These are phyloP conservation scores for Spodoptera litura DNA, from an alignment of 1,140 invertebrate species.

Conservation along the genomic window DNA sequence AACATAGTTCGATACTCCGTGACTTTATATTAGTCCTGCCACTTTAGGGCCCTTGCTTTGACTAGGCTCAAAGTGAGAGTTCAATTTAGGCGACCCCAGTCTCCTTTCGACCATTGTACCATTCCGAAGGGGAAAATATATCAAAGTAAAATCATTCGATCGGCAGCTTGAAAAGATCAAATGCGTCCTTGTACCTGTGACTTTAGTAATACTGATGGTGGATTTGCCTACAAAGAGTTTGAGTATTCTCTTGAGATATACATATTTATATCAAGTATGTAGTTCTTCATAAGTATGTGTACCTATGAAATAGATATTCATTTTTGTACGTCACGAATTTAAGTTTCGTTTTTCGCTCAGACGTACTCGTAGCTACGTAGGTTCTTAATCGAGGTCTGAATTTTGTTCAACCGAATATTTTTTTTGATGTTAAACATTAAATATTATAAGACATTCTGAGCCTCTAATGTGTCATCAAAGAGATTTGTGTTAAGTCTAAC, in stretches of 20 bases:
- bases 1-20: conserved; percentile 41
- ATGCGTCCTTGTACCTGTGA: conserved; percentile 71
- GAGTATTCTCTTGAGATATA: conserved; percentile 50
- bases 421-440: conserved; percentile 12
- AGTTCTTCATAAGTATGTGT: too few relatives aligned
- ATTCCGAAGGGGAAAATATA: conserved; percentile 70
- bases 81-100: conserved; percentile 65
- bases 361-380: neutral
- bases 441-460: neutral
- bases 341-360: neutral
- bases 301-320: neutral
- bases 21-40: conserved; percentile 37
- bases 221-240: conserved; percentile 56
- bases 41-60: conserved; percentile 65
- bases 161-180: conserved; percentile 82
- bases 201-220: conserved; percentile 60
- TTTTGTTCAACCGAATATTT: conserved; percentile 19
- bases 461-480: neutral
- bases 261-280: conserved; percentile 2
- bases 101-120: conserved; percentile 65
- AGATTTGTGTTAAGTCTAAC: neutral
- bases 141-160: conserved; percentile 76
- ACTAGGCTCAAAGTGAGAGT: conserved; percentile 70
- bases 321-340: neutral
- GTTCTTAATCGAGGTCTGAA: conserved; percentile 10